Conservation (phyloP, 2,113 vertebrate genomes). For the Xenopus tropicalis region UCB_Xtro_10.0 CM004451.2:33476501-33477000, state of each 20-base stretch:
- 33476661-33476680: neutral
- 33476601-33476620: too few species aligned
- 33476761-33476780: conserved; percentile 41
- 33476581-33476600: too few species aligned
- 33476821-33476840: conserved; percentile 46
- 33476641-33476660: neutral
- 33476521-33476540: too few species aligned
- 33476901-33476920: conserved; percentile 58
- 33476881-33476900: conserved; percentile 47
- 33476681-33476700: conserved; percentile 23
- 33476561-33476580: too few species aligned
- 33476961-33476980: conserved; percentile 50
- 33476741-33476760: conserved; percentile 41
- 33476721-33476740: conserved; percentile 29
- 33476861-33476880: conserved; percentile 42
- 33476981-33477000: conserved; percentile 48
- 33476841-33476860: conserved; percentile 31
- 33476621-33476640: neutral
- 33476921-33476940: conserved; percentile 54
- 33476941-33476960: conserved; percentile 50
- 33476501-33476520: too few species aligned
- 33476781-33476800: conserved; percentile 43
- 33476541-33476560: too few species aligned
- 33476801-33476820: conserved; percentile 44
- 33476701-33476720: conserved; percentile 37